Conservation (phyloP, 2,113 vertebrate genomes). For the Mormoops blainvillei region DNA sequence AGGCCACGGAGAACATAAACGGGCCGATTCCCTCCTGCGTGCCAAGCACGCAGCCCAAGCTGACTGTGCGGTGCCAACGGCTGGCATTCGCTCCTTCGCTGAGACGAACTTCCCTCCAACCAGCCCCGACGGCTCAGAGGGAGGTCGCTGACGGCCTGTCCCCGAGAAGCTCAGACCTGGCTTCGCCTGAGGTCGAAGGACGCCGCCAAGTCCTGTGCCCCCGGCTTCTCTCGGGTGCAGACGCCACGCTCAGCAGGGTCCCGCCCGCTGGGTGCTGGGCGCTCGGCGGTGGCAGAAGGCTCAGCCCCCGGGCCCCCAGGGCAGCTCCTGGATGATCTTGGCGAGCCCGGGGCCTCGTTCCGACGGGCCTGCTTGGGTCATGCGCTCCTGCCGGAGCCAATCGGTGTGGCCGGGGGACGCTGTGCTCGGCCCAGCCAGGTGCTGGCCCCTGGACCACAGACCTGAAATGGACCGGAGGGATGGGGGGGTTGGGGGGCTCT, state of each 20-base stretch:
- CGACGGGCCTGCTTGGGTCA: background rate
- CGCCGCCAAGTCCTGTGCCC: too few relatives aligned
- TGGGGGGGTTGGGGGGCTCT: background rate
- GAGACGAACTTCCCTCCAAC: too few relatives aligned
- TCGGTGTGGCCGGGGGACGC: fast-evolving
- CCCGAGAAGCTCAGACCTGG: too few relatives aligned
- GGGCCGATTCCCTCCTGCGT: background rate
- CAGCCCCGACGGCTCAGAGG: too few relatives aligned
- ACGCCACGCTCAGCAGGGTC: fast-evolving
- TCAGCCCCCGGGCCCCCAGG: background rate
- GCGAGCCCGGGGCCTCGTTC: fast-evolving
- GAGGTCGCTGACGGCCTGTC: too few relatives aligned
- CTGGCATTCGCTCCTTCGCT: too few relatives aligned
- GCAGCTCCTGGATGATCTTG: background rate
- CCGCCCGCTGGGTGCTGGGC: too few relatives aligned
- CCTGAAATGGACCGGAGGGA: background rate
- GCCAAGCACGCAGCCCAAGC: background rate
- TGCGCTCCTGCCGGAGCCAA: background rate
- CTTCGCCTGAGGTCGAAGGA: too few relatives aligned
- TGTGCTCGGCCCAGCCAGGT: background rate
- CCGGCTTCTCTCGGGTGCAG: too few relatives aligned
- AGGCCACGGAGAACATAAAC: background rate
- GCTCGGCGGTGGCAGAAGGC: fast-evolving
- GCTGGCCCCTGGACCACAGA: background rate
- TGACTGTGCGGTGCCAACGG: too few relatives aligned